Base-by-base conservation (phyloP, 2,888 invertebrate genomes). In the Tiliacea citrago region DNA sequence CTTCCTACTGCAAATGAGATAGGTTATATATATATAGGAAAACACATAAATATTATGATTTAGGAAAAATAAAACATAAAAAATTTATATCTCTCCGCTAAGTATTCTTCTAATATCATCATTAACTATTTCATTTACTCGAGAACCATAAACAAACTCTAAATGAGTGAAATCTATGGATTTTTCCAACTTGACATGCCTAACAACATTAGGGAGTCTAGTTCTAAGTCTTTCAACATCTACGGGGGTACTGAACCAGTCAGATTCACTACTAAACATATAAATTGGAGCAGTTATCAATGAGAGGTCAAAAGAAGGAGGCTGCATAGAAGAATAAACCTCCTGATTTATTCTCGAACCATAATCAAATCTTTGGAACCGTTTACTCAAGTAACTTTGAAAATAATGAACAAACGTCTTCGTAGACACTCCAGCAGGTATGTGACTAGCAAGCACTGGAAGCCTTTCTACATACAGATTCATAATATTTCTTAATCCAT, bases 91-190 rank as follows among this genome's bases (percentile, higher is more conserved):
- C 16, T 66, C 45, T 29, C 76, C 73, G n/a, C 24, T 61, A 12
- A 94, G 85, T 73, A 94, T 92, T 75, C 84, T 84, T 69, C 90
- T 85, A 12, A 94, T 88, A 68, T 92, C 93, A 67, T 92, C 82
- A 83, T 95, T 96, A 39, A 96, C 82, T 18, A 95, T 77, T 45
- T 67, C 82, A 77, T 94, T 93, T 5, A 92, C 91, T 67, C 95
- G 87, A 74, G 91, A 84, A 21, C 96, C 96, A 76, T 94, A 96
- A 24, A 94, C 84, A 83, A 95, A 96, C 82, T 96, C 96, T 47
- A 95, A 90, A 85, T 96, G 96, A 29, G 93, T 93, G 78, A 95
- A 95, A 79, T 94, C 93, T 75, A 93, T 77, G 6, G 91, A 90
- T 83, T 88, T 88, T 73, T 95, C 92, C 4, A 94, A 90, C 58